These are phyloP conservation scores for Amphipyra tragopoginis DNA, from an alignment of 2,888 invertebrate species.

Conservation along the genomic window DNA sequence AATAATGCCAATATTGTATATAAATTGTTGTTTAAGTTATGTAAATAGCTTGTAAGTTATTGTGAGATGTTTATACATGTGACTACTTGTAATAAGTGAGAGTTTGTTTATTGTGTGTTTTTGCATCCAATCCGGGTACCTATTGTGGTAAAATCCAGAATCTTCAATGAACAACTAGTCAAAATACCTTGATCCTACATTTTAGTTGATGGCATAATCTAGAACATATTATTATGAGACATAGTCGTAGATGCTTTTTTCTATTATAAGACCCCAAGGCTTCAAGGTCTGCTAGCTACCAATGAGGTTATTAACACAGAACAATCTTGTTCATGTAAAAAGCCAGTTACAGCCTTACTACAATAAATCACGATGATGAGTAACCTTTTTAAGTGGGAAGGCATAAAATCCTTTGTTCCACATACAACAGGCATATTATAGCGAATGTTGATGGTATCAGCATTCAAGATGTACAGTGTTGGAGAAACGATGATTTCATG, in stretches of 20 bases:
- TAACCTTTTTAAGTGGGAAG: conserved; percentile 26
- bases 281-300: neutral
- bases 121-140: neutral
- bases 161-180: too few species aligned
- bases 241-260: too few species aligned
- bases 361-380: conserved; percentile 40
- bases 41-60: conserved; percentile 25
- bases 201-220: neutral
- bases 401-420: conserved; percentile 38
- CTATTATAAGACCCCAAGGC: neutral
- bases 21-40: conserved; percentile 21
- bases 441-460: conserved; percentile 42
- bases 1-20: conserved; percentile 7
- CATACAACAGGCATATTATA: conserved; percentile 11
- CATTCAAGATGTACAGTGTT: conserved; percentile 36
- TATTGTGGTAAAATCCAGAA: too few species aligned
- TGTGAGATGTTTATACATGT: conserved; percentile 9
- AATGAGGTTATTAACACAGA: conserved; percentile 24
- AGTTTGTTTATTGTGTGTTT: conserved; percentile 14
- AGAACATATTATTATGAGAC: too few species aligned
- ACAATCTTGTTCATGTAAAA: conserved; percentile 7
- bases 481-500: conserved; percentile 51
- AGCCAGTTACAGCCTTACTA: conserved; percentile 1
- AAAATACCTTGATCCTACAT: too few species aligned
- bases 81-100: conserved; percentile 12